Evolutionary conservation across 2,888 invertebrate genomes (phyloP), one percentile per base, ranked within the genome.

Genomic region (Ophion obscuratus): DNA sequence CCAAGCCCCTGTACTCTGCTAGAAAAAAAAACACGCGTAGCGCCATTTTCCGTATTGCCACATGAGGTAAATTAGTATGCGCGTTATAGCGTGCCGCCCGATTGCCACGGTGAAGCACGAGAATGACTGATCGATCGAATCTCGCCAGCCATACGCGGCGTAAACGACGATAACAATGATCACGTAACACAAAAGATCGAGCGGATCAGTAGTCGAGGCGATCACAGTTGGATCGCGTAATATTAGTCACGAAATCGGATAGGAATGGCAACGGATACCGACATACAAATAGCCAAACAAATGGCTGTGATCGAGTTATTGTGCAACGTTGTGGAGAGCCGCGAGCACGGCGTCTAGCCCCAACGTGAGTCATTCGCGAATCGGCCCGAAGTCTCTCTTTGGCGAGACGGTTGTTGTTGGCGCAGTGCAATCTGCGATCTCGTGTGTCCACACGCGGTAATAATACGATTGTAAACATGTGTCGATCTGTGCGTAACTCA

Each of bases 311-410:
- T 81, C 80, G 76, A 80, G 77, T 73, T 66, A 68, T 68, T 68
- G 78, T 82, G 61, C 53, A 71, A 53, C 53, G 31, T 24, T 70
- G 61, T 74, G 20, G 27, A 70, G 73, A 27, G 40, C 44, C 74
- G 61, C 73, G 71, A 61, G 64, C 59, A 74, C 71, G 17, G 53
- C 53, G 53, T 53, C 53, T 53, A 5, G 53, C 17, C 53, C 61
- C 27, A 68, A 20, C 66, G 83, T 89, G 89, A 90, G 89, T 90
- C 90, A 89, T 81, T 74, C 67, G 44, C 76, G 76, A 76, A 70
- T 89, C 85, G 82, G 83, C 86, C 88, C 87, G 87, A 24, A 61
- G 59, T 62, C 77, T 79, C 84, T 79, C 83, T 82, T 79, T 70
- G 79, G 57, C 74, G 57, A 78, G 62, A 62, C 70, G 44, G 7